Conservation (phyloP, 2,797 vertebrate species). For the Argyrosomus regius region DNA sequence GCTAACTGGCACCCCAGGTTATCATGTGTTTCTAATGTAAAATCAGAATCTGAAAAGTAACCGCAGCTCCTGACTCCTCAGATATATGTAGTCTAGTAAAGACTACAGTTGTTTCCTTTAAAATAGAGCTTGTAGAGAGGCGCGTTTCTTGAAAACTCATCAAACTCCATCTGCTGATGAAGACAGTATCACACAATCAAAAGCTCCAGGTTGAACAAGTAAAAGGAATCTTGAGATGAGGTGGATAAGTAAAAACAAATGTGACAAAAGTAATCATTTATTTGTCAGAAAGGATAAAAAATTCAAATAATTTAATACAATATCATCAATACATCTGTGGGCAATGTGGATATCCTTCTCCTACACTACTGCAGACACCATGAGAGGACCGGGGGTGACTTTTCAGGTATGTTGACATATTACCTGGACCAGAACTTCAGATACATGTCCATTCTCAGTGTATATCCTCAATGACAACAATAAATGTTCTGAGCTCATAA, state of each 20-base stretch:
- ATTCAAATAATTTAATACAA: background rate
- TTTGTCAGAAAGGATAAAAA: background rate
- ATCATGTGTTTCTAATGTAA: no score
- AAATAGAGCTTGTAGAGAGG: no score
- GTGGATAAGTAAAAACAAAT: background rate
- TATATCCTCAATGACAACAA: conserved; percentile 34
- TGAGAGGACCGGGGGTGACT: background rate
- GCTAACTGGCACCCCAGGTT: no score
- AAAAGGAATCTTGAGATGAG: no score
- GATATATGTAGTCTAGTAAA: no score
- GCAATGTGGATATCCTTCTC: background rate
- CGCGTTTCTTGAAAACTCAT: no score
- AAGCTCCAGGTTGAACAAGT: background rate
- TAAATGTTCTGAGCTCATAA: conserved; percentile 37
- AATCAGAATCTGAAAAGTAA: no score
- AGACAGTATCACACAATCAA: no score
- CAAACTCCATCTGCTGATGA: background rate
- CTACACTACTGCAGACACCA: background rate
- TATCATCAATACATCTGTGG: background rate
- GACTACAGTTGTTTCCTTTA: no score
- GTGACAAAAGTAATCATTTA: background rate
- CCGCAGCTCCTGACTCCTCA: no score
- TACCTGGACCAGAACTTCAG: conserved; percentile 18
- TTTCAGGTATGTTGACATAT: conserved; percentile 21
- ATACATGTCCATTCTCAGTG: conserved; percentile 23